phyloP scores from a whole-genome alignment of 2,888 invertebrate genomes.

The Nomada fucata region DNA sequence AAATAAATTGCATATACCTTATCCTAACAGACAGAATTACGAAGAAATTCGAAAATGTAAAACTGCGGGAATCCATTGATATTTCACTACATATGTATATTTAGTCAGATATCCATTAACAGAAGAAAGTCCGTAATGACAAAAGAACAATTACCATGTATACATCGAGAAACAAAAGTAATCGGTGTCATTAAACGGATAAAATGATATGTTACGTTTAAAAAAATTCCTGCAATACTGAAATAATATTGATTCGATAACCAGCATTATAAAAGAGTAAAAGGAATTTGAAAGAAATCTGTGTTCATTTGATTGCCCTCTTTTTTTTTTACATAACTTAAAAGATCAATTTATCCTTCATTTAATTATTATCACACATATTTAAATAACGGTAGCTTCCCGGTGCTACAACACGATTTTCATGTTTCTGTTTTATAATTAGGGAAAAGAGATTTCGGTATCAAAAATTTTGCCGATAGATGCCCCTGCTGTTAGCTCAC shows the following conservation, averaged over 20 bases:
- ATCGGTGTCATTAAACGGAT: slow-evolving; percentile 17
- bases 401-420: slow-evolving; percentile 41
- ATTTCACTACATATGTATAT: too few relatives aligned
- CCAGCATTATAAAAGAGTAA: slow-evolving; percentile 3
- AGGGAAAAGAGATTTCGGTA: slow-evolving; percentile 48
- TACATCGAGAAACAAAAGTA: slow-evolving; percentile 39
- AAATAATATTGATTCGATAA: slow-evolving; percentile 27
- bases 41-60: not conserved
- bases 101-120: not conserved
- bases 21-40: not conserved
- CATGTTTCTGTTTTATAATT: slow-evolving; percentile 28
- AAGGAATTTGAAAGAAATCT: slow-evolving; percentile 12
- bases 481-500: slow-evolving; percentile 66
- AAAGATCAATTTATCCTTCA: not conserved
- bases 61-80: too few relatives aligned
- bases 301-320: not conserved
- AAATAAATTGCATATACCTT: not conserved
- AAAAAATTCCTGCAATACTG: slow-evolving; percentile 45
- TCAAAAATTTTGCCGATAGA: slow-evolving; percentile 70
- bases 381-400: slow-evolving; percentile 13
- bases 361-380: slow-evolving; percentile 1
- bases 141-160: slow-evolving; percentile 28
- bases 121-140: slow-evolving; percentile 9
- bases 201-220: slow-evolving; percentile 41
- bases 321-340: slow-evolving; percentile 3